Base-by-base conservation (phyloP, 1,140 invertebrate species). In the Drosophila takahashii region DNA sequence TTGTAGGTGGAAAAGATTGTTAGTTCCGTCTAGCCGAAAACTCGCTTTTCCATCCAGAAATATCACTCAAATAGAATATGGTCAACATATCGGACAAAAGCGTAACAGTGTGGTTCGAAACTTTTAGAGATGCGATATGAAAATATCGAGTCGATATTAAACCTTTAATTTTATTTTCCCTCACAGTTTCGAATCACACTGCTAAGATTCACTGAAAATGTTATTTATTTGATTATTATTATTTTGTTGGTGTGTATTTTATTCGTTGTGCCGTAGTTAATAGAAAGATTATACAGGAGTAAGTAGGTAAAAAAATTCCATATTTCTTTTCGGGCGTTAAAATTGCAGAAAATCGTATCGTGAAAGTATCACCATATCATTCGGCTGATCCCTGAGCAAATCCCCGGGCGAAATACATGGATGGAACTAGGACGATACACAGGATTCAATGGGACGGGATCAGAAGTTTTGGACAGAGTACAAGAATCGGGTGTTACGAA, bases 271-370 rank as follows among this genome's bases (percentile, higher is more conserved):
- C 65, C 53, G 74, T 42, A 58, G 52, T 71, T 53, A 13, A 48
- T 60, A 53, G 22, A 71, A 39, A 70, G 36, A 59, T 71, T 58
- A 70, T 22, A 36, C 42, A 11, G n/a, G 48, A 48, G 29, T 50
- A 50, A 16, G 44, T 44, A 5, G 3, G 22, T 22, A 22, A 22
- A 34, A 66, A 50, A 16, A 42, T 16, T 69, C 13, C 45, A 54
- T 37, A 67, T 69, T 48, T 69, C 65, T 51, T 59, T 50, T 77
- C 76, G 67, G 53, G 79, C 90, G 83, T 90, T 91, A 91, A 91
- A 73, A 89, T 90, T 91, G 77, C 86, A 91, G 90, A 91, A 91
- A 91, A 90, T 91, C 90, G 76, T 90, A 91, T 91, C 76, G 65
- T 81, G 57, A 80, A 91, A 89, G 52, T 72, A 89, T 77, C 62